Conservation (phyloP, 2,888 invertebrate species). For the Drosophila quasianomalipes region DNA sequence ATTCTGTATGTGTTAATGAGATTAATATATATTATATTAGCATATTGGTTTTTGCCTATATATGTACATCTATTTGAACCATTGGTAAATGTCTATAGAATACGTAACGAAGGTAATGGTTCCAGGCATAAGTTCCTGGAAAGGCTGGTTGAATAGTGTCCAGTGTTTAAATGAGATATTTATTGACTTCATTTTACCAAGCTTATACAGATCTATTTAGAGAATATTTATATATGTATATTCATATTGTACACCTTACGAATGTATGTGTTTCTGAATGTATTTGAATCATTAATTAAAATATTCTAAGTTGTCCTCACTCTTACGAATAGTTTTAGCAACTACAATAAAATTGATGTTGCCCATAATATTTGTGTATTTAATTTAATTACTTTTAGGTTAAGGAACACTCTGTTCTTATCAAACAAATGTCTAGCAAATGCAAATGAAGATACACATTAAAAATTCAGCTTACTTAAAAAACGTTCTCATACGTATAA, state of each 20-base stretch:
- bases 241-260: slow-evolving; percentile 12
- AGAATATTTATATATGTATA: not conserved
- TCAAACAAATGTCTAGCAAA: not conserved
- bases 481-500: not conserved
- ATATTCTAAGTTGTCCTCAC: slow-evolving; percentile 25
- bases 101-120: slow-evolving; percentile 11
- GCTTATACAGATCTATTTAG: slow-evolving; percentile 13
- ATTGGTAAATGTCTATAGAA: slow-evolving; percentile 37
- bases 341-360: slow-evolving; percentile 46
- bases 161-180: slow-evolving; percentile 44
- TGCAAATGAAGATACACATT: not conserved
- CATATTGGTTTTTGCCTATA: slow-evolving; percentile 26
- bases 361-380: not conserved
- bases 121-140: slow-evolving; percentile 17
- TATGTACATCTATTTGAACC: slow-evolving; percentile 5
- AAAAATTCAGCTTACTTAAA: not conserved
- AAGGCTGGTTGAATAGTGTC: slow-evolving; percentile 61
- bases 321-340: slow-evolving; percentile 24
- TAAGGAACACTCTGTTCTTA: not conserved
- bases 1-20: slow-evolving; percentile 18
- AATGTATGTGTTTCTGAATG: slow-evolving; percentile 10
- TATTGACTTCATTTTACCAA: slow-evolving; percentile 25
- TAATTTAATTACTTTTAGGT: not conserved
- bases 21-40: slow-evolving; percentile 20
- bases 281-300: slow-evolving; percentile 6